Base-by-base conservation (phyloP, 2,888 invertebrate genomes). In the Abrostola tripartita region DNA sequence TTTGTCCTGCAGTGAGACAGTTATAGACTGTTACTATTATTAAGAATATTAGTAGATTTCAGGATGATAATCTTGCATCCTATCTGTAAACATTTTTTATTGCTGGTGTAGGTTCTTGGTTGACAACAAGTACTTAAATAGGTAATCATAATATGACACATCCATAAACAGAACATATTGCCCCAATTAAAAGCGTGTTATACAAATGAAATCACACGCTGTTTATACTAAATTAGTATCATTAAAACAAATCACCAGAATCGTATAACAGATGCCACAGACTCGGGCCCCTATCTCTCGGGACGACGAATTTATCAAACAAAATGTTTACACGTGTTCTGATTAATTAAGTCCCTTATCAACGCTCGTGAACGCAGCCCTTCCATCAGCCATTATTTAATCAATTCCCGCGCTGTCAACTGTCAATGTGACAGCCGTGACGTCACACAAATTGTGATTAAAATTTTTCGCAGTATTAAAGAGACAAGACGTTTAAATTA, bases 301-400 rank as follows among this genome's bases (percentile, higher is more conserved):
- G 79, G 79, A 78, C 83, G 81, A 81, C 79, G 84, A 82, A 83
- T 85, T 90, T 91, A 92, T 91, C 90, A 89, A 88, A 89, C 87
- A 88, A 88, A 79, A 88, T 90, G 92, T 88, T 89, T 88, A 90
- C 93, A 93, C 91, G 92, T 93, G 93, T 90, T 87, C 75, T 81
- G 84, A 90, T 92, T 90, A 92, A 91, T 91, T 90, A 82, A 85
- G 81, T 85, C 86, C 80, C 86, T 90, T 92, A 92, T 91, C 90
- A 89, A 82, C 76, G 81, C 80, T 83, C 85, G 83, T 86, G 83
- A 83, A 85, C 82, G 85, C 82, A 84, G 80, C 80, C 83, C 79
- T 83, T 83, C 85, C 83, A 64, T 78, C 77, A 78, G 74, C 81
- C 76, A 79, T 74, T 74, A 76, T 88, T 88, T 85, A 83, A 87